Evolutionary conservation across 2,797 vertebrate species (phyloP), one percentile per base, ranked within the genome.

Genomic region (Pterois miles): DNA sequence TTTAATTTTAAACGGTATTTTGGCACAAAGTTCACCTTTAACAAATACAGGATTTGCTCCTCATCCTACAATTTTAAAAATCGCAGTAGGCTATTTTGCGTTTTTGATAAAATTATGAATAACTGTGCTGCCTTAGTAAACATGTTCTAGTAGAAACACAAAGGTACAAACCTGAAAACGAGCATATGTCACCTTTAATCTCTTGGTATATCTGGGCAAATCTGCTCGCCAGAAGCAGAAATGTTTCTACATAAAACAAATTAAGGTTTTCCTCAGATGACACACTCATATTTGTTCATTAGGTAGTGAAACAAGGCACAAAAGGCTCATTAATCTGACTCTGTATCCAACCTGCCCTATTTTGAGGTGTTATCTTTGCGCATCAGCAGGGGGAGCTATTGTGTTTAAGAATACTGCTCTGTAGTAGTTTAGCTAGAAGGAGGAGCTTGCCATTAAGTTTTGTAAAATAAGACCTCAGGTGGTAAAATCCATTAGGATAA

Each of bases 351-450:
- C 36, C 40, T 57, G 34, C 9, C 53, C 2, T 8, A 4, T 20
- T 54, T 23, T 23, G 1, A 25, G 14, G n/a, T 40, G 43, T 27
- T 85, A 9, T 33, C 23, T 4, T 27, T 57, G 9, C 4, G 4
- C 0, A 53, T 34, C 93, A 89, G 87, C 88, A 94, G 93, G 91
- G 88, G 91, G 92, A 65, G 88, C 88, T 88, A 81, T 85, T 83
- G 89, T 62, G 76, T 68, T 60, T 11, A 67, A 63, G 66, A 85
- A 88, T 27, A 36, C 83, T 54, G 16, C 4, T 20, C 33, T n/a
- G 16, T 34, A 50, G 71, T 43, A 10, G 81, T 76, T 65, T 78
- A 66, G 69, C 23, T 52, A 65, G 29, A 78, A 78, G 65, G 72
- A 81, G 52, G 70, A 34, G 60, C n/a, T 38, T 87, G 71, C 80